phyloP scores from a whole-genome alignment of 2,888 invertebrate genomes.

The Melanophora roralis region DNA sequence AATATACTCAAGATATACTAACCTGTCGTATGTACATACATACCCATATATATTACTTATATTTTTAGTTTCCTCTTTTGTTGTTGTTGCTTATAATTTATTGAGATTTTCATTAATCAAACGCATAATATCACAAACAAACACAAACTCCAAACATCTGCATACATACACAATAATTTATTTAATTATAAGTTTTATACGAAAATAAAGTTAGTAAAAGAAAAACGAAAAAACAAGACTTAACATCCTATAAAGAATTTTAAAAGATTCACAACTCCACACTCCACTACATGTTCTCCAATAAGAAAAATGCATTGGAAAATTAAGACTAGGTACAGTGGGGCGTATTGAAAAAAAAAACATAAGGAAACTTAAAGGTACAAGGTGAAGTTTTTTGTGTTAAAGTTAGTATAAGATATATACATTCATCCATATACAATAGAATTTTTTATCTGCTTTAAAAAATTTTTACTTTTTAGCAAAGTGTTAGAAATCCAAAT shows the following conservation, averaged over 20 bases:
- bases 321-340: not conserved
- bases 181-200: constrained; percentile 59
- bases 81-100: constrained; percentile 53
- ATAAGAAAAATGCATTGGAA: constrained; percentile 1
- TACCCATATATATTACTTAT: not conserved
- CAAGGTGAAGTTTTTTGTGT: no score
- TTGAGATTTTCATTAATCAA: constrained; percentile 63
- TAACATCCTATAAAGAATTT: constrained; percentile 34
- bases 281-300: not conserved
- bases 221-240: not conserved
- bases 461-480: no score
- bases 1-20: no score
- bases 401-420: no score
- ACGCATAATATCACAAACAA: constrained; percentile 46
- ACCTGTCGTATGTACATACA: no score
- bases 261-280: constrained; percentile 53
- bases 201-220: constrained; percentile 21
- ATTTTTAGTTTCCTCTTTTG: not conserved
- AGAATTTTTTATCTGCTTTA: no score
- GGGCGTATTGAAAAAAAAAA: no score
- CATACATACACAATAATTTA: constrained; percentile 60
- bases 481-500: no score
- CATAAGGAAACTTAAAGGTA: no score
- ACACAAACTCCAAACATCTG: constrained; percentile 32
- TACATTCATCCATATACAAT: no score